Conservation (phyloP, 2,113 vertebrate genomes). For the Carassius auratus region DNA sequence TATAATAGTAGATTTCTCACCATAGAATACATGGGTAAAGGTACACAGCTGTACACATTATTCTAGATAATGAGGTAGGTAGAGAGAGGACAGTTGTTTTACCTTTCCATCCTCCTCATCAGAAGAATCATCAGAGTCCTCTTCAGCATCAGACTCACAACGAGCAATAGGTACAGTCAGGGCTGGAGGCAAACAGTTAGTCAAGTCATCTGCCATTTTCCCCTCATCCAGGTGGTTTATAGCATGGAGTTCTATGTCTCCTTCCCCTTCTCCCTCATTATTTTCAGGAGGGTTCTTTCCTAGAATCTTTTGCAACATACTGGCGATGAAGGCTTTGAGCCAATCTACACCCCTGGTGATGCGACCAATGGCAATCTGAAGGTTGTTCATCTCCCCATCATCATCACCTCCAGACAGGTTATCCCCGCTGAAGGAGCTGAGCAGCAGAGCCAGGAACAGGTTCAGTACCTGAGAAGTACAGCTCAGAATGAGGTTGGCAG, state of each 20-base stretch:
- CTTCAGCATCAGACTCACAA: constrained; percentile 90
- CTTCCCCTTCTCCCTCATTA: constrained; percentile 62
- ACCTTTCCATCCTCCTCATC: constrained; percentile 62
- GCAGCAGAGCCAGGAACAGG: constrained; percentile 93
- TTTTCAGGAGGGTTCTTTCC: constrained; percentile 58
- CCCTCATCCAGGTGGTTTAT: constrained; percentile 81
- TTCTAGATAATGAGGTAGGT: neutral
- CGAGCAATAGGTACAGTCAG: constrained; percentile 90
- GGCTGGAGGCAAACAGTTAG: constrained; percentile 67
- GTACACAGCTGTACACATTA: neutral
- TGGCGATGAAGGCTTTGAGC: constrained; percentile 72
- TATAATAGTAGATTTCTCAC: too few species aligned
- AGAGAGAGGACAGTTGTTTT: constrained; percentile 39
- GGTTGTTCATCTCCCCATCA: constrained; percentile 93
- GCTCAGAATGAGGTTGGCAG: neutral
- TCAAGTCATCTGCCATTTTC: constrained; percentile 66
- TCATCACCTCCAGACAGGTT: constrained; percentile 86
- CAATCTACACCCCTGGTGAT: constrained; percentile 83
- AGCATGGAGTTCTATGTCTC: constrained; percentile 75
- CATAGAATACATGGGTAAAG: neutral
- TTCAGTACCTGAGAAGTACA: constrained; percentile 85
- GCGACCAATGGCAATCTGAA: constrained; percentile 90
- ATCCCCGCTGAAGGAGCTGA: constrained; percentile 96
- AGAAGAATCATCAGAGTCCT: constrained; percentile 75
- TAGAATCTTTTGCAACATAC: constrained; percentile 64